Percentiles rank a stretch among this genome's conserved stretches.
phyloP scores from a whole-genome alignment of 2,797 vertebrate species.

The Dendrocincla tyrannina region DNA sequence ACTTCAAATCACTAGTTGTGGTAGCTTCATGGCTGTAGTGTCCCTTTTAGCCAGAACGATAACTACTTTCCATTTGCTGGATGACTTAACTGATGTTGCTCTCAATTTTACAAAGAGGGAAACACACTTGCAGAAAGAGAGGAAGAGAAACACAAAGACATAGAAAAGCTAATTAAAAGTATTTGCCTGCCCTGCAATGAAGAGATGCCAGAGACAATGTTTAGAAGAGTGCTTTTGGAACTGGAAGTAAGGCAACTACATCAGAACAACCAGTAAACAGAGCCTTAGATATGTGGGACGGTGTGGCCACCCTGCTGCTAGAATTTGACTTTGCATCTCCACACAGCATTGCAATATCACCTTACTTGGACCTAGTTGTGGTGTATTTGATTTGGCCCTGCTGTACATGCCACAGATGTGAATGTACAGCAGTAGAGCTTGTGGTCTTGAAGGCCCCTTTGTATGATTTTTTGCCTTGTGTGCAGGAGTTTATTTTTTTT shows the following conservation, averaged over 20 bases:
- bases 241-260: background rate
- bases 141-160: background rate
- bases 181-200: background rate
- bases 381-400: background rate
- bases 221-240: background rate
- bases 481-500: background rate
- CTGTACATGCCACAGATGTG: background rate
- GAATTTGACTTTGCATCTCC: background rate
- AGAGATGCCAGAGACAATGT: background rate
- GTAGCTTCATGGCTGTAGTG: background rate
- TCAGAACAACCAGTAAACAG: background rate
- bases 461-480: background rate
- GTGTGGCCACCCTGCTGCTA: background rate
- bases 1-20: background rate
- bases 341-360: rapidly evolving
- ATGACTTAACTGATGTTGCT: background rate
- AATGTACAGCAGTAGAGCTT: background rate
- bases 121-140: background rate
- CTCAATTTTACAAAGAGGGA: background rate
- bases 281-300: background rate
- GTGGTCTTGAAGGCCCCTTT: background rate
- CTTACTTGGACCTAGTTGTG: background rate
- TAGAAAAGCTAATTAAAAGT: background rate
- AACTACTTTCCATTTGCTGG: background rate
- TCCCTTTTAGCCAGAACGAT: background rate